Percentiles rank a stretch among this genome's conserved stretches.
Evolutionary conservation across 2,888 invertebrate genomes (phyloP).

Genomic region (Lepidocyrtinus sp.): DNA sequence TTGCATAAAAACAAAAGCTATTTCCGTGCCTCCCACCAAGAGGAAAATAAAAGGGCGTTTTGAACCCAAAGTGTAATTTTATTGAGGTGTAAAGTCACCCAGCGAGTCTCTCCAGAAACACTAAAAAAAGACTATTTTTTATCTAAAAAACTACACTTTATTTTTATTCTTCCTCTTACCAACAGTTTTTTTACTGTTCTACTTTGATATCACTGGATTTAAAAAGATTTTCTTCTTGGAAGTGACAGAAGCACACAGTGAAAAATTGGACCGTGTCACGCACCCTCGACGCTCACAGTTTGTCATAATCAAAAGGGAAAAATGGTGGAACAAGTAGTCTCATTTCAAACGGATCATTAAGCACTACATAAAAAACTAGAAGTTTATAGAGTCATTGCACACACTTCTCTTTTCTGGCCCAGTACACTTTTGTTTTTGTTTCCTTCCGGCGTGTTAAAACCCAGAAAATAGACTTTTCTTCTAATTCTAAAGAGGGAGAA

Average conservation of each 20-base stretch:
- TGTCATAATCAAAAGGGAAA: constrained; percentile 37
- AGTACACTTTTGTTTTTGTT: not conserved
- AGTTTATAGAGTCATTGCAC: constrained; percentile 16
- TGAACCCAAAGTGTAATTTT: constrained; percentile 18
- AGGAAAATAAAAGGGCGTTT: not conserved
- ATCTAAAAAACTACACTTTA: constrained; percentile 9
- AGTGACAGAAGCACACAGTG: constrained; percentile 22
- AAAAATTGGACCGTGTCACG: constrained; percentile 40
- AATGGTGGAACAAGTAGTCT: constrained; percentile 26
- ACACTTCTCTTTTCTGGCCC: constrained; percentile 4
- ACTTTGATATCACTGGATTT: constrained; percentile 5
- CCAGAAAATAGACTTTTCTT: not conserved
- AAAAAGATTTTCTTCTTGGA: constrained; percentile 5
- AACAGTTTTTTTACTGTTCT: constrained; percentile 6
- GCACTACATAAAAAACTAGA: constrained; percentile 18
- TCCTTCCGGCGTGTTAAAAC: constrained; percentile 18
- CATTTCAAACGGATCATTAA: constrained; percentile 42
- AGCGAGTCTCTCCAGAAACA: constrained; percentile 5
- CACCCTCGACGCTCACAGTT: constrained; percentile 23
- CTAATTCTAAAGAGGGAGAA: not conserved
- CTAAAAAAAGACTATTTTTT: not conserved
- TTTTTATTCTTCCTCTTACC: not conserved
- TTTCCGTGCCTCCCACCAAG: constrained; percentile 6
- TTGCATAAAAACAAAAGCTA: constrained; percentile 17
- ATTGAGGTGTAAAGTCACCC: constrained; percentile 19